Conservation (phyloP, 35 echinoderm and acorn worm genomes). For the Lytechinus variegatus region DNA sequence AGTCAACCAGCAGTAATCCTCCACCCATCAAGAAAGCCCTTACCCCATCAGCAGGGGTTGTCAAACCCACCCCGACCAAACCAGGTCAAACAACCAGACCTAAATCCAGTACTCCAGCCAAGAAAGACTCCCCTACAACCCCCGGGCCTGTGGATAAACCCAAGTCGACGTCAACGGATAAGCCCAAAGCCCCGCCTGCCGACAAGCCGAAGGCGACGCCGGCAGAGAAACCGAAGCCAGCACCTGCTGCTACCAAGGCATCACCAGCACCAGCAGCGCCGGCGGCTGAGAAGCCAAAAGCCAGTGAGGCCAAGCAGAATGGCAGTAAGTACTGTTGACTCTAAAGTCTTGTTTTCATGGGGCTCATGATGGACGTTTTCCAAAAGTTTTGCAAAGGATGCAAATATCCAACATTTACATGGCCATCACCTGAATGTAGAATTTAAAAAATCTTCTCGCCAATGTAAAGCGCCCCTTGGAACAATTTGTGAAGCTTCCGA, state of each 20-base stretch:
- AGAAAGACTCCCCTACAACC: constrained; percentile 25
- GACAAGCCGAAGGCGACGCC: constrained; percentile 35
- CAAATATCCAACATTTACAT: too few species aligned
- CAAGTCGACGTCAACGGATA: background rate
- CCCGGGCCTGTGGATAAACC: background rate
- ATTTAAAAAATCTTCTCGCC: too few species aligned
- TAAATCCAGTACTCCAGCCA: constrained; percentile 53
- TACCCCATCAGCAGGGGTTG: constrained; percentile 22
- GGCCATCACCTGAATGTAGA: too few species aligned
- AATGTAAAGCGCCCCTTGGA: too few species aligned
- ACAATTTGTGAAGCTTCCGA: too few species aligned
- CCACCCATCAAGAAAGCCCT: constrained; percentile 42
- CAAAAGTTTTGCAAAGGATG: too few species aligned
- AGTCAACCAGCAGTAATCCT: constrained; percentile 39
- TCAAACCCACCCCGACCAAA: constrained; percentile 39
- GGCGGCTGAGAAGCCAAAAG: background rate
- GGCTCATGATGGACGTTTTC: too few species aligned
- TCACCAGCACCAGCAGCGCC: background rate
- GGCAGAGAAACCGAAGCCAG: constrained; percentile 7
- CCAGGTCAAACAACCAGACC: background rate
- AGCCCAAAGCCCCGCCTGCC: constrained; percentile 18
- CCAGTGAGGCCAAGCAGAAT: constrained; percentile 44
- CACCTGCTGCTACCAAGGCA: constrained; percentile 10
- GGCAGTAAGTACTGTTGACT: constrained; percentile 5
- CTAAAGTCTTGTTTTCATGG: too few species aligned